Conservation (phyloP, 2,888 invertebrate genomes). For the Rhagium mordax region DNA sequence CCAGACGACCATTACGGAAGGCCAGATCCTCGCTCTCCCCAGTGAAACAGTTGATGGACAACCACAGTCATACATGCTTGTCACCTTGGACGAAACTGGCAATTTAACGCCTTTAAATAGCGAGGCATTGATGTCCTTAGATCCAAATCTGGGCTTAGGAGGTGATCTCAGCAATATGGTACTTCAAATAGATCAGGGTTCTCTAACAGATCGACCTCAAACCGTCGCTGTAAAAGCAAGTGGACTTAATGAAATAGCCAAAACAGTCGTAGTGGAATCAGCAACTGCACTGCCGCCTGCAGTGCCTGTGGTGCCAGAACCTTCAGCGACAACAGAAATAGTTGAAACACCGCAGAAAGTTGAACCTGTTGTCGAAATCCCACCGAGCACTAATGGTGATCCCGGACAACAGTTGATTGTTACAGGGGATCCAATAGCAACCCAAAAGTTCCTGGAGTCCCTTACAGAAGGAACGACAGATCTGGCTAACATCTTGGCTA, state of each 20-base stretch:
- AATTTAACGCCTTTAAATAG: constrained; percentile 82
- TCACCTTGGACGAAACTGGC: constrained; percentile 81
- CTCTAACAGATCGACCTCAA: constrained; percentile 42
- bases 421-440: constrained; percentile 68
- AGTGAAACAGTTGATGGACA: constrained; percentile 81
- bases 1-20: constrained; percentile 72
- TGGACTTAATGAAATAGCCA: neutral
- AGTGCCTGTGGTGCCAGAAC: constrained; percentile 13
- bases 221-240: constrained; percentile 35
- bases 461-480: constrained; percentile 68
- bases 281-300: neutral
- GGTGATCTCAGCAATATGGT: constrained; percentile 72
- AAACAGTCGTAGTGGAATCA: constrained; percentile 1
- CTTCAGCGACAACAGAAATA: no score
- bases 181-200: constrained; percentile 71
- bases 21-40: constrained; percentile 81
- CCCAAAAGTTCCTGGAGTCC: constrained; percentile 68
- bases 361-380: constrained; percentile 44
- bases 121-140: constrained; percentile 76
- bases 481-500: constrained; percentile 67
- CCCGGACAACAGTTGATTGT: constrained; percentile 67
- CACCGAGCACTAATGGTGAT: constrained; percentile 37
- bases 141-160: constrained; percentile 71
- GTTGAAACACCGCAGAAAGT: no score
- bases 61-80: constrained; percentile 81